Evolutionary conservation across 1,140 invertebrate species (phyloP).

Genomic region (Ceratina calcarata): DNA sequence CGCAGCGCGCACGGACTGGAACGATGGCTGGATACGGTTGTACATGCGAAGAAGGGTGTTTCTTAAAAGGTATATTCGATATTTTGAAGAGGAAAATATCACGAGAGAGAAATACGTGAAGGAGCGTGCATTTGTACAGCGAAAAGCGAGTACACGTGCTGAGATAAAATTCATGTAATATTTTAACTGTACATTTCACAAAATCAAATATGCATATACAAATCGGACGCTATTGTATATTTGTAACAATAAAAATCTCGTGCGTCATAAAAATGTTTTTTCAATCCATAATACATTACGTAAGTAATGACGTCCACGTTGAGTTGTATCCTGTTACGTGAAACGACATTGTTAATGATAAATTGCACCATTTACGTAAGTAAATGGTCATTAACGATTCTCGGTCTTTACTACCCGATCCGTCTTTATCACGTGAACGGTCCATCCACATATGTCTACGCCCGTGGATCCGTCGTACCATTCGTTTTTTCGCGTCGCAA

Average conservation of each 20-base stretch:
- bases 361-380: too few relatives aligned
- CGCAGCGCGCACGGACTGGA: background rate
- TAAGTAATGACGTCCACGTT: too few relatives aligned
- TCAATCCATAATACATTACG: too few relatives aligned
- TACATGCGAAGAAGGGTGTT: background rate
- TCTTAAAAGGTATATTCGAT: slow-evolving; percentile 8
- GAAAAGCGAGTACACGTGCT: background rate
- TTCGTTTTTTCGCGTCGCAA: slow-evolving; percentile 3
- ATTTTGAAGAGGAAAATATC: slow-evolving; percentile 15
- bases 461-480: background rate
- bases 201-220: too few relatives aligned
- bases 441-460: background rate
- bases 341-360: too few relatives aligned
- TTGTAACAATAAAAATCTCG: too few relatives aligned
- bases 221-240: too few relatives aligned
- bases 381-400: too few relatives aligned
- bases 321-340: too few relatives aligned
- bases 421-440: background rate
- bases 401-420: background rate
- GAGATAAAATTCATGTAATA: too few relatives aligned
- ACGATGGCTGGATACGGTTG: background rate
- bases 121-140: background rate
- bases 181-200: too few relatives aligned
- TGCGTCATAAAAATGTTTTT: too few relatives aligned
- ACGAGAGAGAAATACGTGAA: background rate